Evolutionary conservation across 2,888 invertebrate species (phyloP).

Genomic region (Cabera pusaria): DNA sequence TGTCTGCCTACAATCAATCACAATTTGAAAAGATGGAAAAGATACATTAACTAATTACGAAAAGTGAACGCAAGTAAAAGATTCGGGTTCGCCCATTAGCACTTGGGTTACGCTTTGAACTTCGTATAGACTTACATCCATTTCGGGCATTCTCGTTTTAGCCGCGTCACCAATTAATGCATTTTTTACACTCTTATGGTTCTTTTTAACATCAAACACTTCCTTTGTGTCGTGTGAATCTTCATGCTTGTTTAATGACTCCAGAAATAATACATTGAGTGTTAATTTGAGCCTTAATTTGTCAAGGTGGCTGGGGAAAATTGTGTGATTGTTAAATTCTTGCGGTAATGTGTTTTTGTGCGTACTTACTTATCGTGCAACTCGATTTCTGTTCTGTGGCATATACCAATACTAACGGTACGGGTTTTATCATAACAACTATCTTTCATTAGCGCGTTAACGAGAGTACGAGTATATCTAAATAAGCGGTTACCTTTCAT

Average conservation of each 20-base stretch:
- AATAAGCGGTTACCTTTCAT: too few species aligned
- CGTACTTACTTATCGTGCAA: too few species aligned
- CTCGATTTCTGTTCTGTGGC: too few species aligned
- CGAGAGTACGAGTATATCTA: too few species aligned
- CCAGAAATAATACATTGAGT: constrained; percentile 21
- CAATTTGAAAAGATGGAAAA: constrained; percentile 30
- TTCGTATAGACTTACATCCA: constrained; percentile 55
- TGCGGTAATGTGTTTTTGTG: too few species aligned
- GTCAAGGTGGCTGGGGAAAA: constrained; percentile 7
- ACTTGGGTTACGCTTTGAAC: constrained; percentile 62
- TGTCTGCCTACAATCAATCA: constrained; percentile 23
- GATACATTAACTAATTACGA: constrained; percentile 44
- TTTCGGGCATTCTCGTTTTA: constrained; percentile 53
- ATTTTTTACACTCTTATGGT: constrained; percentile 53
- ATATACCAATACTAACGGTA: too few species aligned
- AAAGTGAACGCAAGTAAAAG: constrained; percentile 45
- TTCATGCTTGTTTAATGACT: constrained; percentile 30
- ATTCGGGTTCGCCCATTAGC: constrained; percentile 62
- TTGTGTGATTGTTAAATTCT: constrained; percentile 7
- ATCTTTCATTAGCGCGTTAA: too few species aligned
- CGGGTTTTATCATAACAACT: too few species aligned
- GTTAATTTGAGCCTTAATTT: constrained; percentile 21
- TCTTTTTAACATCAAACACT: constrained; percentile 41
- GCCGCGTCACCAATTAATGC: constrained; percentile 68
- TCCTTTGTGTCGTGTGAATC: constrained; percentile 38